Percentiles rank a stretch among this genome's conserved stretches.
phyloP scores from a whole-genome alignment of 2,113 vertebrate genomes.

The Grammomys surdaster region DNA sequence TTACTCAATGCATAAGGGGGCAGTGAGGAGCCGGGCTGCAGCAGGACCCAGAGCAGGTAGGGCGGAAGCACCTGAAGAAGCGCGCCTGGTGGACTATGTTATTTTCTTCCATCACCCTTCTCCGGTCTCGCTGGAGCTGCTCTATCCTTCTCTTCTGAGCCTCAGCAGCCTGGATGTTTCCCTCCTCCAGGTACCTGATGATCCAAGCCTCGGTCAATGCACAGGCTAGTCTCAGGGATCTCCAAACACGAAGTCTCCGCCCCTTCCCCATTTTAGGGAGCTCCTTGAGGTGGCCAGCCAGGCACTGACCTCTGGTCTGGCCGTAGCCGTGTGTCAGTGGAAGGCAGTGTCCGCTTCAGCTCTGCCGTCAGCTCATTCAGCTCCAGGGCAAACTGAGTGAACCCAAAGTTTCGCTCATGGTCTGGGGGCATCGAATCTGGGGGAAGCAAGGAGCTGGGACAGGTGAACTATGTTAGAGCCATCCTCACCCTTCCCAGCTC shows the following conservation, averaged over 20 bases:
- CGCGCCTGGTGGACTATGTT: slow-evolving; percentile 91
- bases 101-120: slow-evolving; percentile 93
- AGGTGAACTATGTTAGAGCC: neutral
- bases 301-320: slow-evolving; percentile 93
- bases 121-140: slow-evolving; percentile 93
- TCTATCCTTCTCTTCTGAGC: slow-evolving; percentile 94
- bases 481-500: neutral
- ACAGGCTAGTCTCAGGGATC: rapidly evolving
- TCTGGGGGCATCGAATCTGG: slow-evolving; percentile 93
- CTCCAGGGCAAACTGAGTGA: slow-evolving; percentile 94
- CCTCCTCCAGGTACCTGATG: slow-evolving; percentile 93
- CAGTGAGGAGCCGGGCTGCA: too few species aligned
- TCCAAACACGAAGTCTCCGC: neutral
- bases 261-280: neutral
- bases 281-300: rapidly evolving
- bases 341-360: slow-evolving; percentile 89
- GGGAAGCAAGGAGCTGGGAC: slow-evolving; percentile 32
- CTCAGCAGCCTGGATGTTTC: slow-evolving; percentile 91
- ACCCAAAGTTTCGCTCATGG: slow-evolving; percentile 90
- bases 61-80: slow-evolving; percentile 91
- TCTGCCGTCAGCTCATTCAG: slow-evolving; percentile 93
- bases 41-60: rapidly evolving
- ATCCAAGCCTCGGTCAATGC: neutral
- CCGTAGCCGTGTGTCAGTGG: slow-evolving; percentile 92
- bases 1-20: neutral